These are phyloP conservation scores for Melanchra persicariae DNA, from an alignment of 2,888 invertebrate genomes.

Conservation along the genomic window DNA sequence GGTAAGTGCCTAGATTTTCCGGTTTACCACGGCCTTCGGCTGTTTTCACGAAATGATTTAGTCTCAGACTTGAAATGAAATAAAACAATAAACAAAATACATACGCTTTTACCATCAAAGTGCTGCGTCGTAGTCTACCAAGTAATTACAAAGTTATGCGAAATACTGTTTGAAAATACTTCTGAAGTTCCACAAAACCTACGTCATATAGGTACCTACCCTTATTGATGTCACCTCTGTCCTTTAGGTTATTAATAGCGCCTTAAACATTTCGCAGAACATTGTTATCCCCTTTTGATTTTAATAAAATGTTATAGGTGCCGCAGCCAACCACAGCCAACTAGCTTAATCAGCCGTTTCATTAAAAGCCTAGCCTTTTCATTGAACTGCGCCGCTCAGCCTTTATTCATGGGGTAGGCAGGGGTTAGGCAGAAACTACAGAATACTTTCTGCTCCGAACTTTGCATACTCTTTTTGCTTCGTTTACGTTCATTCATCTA, in stretches of 20 bases:
- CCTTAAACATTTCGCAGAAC: constrained; percentile 39
- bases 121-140: constrained; percentile 23
- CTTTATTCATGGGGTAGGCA: no score
- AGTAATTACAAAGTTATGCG: constrained; percentile 24
- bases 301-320: no score
- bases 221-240: constrained; percentile 47
- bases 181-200: constrained; percentile 23
- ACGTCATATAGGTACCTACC: constrained; percentile 53
- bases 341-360: no score
- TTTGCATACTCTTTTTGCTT: background rate
- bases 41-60: background rate
- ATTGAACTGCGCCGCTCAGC: no score
- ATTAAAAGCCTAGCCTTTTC: no score
- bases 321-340: no score
- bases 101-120: constrained; percentile 2
- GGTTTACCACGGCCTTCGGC: background rate
- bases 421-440: no score
- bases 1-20: background rate
- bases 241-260: constrained; percentile 43
- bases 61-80: constrained; percentile 4
- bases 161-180: constrained; percentile 23
- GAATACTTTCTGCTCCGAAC: background rate
- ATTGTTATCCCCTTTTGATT: constrained; percentile 35
- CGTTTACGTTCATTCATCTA: no score
- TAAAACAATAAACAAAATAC: constrained; percentile 12